Evolutionary conservation across 2,888 invertebrate species (phyloP), one percentile per base, ranked within the genome.

Genomic region (Sympetrum striolatum): DNA sequence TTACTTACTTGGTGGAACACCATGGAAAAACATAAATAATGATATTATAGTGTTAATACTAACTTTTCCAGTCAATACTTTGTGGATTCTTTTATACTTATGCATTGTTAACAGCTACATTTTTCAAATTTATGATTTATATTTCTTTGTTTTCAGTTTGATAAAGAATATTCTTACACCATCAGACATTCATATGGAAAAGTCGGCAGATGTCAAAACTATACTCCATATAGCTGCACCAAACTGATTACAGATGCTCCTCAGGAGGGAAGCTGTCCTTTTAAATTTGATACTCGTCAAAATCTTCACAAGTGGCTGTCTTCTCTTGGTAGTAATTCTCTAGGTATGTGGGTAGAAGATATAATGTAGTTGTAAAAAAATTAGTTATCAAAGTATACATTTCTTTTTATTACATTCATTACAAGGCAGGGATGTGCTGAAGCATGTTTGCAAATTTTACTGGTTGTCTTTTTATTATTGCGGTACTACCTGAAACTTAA

Each of bases 151-250:
- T 91, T 93, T 53, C 93, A 97, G 95, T 99, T 99, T 95, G 97
- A 98, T 91, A 99, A 99, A 93, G 95, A 96, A 92, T 98, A 99
- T 94, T 95, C 97, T 2, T 99, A 99, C 93, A 96, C 96, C 93
- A 96, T 99, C 90, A 96, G 98, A 37, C 98, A 99, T 94, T 97
- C 97, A 93, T 99, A 98, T 94, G 99, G 99, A 39, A 98, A 98
- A 94, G 99, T 98, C 93, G 99, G 99, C 0, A 98, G 97, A 92
- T 96, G 97, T 93, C 96, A 96, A 3, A 97, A 97, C 93, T 99
- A 98, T 93, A 96, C 98, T 0, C 98, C 99, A 0, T 97, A 97
- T 92, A 98, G 98, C 92, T 99, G 99, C 94, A 95, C 97, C 92
- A 98, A 97, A 94, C 97, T 99, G 91, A 99, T 99, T 91, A 96